Conservation (phyloP, 2,888 invertebrate genomes). For the Macrophya annulata region DNA sequence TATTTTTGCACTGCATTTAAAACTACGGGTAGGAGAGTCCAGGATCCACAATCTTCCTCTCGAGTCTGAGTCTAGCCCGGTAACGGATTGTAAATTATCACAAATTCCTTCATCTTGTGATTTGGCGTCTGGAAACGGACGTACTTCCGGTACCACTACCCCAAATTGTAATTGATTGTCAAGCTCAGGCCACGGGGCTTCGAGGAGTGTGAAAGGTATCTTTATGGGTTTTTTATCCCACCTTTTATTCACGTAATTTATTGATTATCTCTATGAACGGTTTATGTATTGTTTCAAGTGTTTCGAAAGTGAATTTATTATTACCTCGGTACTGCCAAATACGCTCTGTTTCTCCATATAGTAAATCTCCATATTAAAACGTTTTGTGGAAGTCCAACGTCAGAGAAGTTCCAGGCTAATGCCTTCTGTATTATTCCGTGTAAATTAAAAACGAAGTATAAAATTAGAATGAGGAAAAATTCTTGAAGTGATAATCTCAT, state of each 20-base stretch:
- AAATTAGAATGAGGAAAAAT: neutral
- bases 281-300: neutral
- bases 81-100: conserved; percentile 75
- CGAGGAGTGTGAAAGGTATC: conserved; percentile 72
- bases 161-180: conserved; percentile 51
- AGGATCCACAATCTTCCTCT: conserved; percentile 79
- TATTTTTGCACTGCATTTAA: conserved; percentile 77
- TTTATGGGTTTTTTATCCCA: conserved; percentile 48
- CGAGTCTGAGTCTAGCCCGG: conserved; percentile 77
- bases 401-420: conserved; percentile 60
- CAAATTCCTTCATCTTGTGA: conserved; percentile 69
- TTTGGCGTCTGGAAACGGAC: conserved; percentile 60
- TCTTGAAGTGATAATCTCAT: neutral
- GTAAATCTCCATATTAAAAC: conserved; percentile 75
- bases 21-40: conserved; percentile 75
- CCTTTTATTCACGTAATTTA: conserved; percentile 24
- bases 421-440: neutral
- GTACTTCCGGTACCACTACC: neutral
- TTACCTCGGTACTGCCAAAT: conserved; percentile 77
- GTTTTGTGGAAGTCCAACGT: conserved; percentile 63
- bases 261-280: neutral
- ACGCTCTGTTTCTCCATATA: conserved; percentile 78
- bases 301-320: conserved; percentile 61
- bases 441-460: neutral
- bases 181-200: conserved; percentile 76